These are phyloP conservation scores for human DNA, from an alignment of 2,113 vertebrate species.

Conservation along the genomic window GRCh38 chrX:152614001-152614500, in stretches of 20 bases:
- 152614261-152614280: background rate
- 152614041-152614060: background rate
- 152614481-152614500: constrained; percentile 29
- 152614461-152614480: background rate
- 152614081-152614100: background rate
- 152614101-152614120: background rate
- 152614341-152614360: background rate
- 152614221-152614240: background rate
- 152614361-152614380: background rate
- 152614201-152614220: background rate
- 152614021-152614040: background rate
- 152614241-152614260: background rate
- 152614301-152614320: background rate
- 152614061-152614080: background rate
- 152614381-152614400: background rate
- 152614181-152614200: background rate
- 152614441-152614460: background rate
- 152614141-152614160: background rate
- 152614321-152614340: background rate
- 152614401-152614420: background rate
- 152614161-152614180: background rate
- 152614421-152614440: background rate
- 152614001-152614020: background rate
- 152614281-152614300: background rate
- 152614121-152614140: background rate